Conservation (phyloP, 2,797 vertebrate species). For the Schizothorax lantsangensis region DNA sequence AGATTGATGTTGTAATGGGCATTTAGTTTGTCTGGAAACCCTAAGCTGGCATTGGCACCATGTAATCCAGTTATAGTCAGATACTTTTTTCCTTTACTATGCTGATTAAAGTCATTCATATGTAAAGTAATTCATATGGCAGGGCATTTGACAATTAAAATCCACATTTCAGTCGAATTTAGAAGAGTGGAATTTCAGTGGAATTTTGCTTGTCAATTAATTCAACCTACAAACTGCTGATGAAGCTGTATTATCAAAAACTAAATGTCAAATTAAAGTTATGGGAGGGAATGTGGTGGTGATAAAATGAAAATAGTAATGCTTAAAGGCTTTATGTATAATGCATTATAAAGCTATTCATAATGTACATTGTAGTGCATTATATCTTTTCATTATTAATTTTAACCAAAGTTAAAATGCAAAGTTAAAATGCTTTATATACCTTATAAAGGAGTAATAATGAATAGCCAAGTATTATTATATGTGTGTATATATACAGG, state of each 20-base stretch:
- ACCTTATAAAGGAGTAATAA: neutral
- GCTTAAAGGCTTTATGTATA: neutral
- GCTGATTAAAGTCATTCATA: neutral
- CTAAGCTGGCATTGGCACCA: neutral
- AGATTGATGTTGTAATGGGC: conserved; percentile 21
- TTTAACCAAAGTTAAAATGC: neutral
- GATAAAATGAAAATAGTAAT: neutral
- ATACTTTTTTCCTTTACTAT: neutral
- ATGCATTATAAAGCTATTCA: neutral
- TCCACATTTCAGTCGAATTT: neutral
- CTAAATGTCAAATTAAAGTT: neutral
- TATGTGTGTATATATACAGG: too few relatives aligned
- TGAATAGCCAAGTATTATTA: neutral
- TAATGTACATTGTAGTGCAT: neutral
- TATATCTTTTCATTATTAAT: neutral
- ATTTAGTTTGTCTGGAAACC: conserved; percentile 7
- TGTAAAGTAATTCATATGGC: neutral
- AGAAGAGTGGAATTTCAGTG: neutral
- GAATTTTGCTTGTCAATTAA: neutral
- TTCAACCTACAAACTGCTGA: neutral
- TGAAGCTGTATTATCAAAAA: conserved; percentile 6
- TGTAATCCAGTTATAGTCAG: neutral
- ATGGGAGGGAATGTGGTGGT: neutral
- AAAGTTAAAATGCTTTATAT: neutral
- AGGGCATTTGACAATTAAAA: neutral